Evolutionary conservation across 2,113 vertebrate species (phyloP), one percentile per base, ranked within the genome.

Genomic region (Tetrao urogallus): DNA sequence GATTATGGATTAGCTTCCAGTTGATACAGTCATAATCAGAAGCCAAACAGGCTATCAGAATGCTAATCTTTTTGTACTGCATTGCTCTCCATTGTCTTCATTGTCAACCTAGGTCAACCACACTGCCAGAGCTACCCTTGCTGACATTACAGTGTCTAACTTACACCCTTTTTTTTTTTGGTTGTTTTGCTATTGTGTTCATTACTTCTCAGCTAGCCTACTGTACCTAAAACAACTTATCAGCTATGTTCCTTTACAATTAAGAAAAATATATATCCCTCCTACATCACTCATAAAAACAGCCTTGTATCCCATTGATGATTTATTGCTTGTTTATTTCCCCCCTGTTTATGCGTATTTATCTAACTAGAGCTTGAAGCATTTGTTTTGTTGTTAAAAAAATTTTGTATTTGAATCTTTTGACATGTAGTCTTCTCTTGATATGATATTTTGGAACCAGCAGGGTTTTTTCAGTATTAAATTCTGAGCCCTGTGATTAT

Each of bases 221-320:
- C 65, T 86, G 47, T 48, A 61, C 66, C 78, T 86, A 92, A 89
- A 92, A 94, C 84, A 93, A 78, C 80, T 78, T 64, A 77, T 78
- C 77, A 89, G 10, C 61, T 74, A 22, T 82, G 20, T 14, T 86
- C 42, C 86, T 81, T 81, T 52, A 82, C 36, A 92, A 90, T 93
- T 90, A 94, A 78, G 20, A 56, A 57, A 86, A 83, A 50, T 83
- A 81, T 2, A 17, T 72, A 78, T 65, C 11, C 17, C 18, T 91
- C 94, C 56, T 54, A 18, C 13, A 48, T 79, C 57, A 57, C 13
- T 86, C 12, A 34, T 13, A 77, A 71, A 27, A 71, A 13, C 2
- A 57, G 5, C 16, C 13, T 80, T 82, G 4, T 25, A 69, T 6
- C 10, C 73, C 61, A 36, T 15, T 40, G n/a, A 57, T 2, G 69